A percentile compares a stretch with the other conserved stretches of the same genome.
Conservation (phyloP, 92 coral and sea anemone species). For the Phenganax marumi region DNA sequence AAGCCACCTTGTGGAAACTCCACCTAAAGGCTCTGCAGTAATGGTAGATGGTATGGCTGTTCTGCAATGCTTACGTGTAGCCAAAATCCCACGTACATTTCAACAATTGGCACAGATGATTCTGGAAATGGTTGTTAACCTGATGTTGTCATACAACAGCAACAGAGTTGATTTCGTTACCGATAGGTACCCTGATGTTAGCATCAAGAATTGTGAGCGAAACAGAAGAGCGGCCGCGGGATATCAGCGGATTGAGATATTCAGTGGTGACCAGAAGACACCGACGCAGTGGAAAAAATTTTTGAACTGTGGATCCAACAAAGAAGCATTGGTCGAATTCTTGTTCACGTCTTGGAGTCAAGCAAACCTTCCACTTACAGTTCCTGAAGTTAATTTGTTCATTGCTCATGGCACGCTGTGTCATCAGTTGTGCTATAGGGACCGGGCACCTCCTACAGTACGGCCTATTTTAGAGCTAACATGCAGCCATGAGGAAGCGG, state of each 20-base stretch:
- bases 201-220: too few relatives aligned
- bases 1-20: constrained; percentile 1
- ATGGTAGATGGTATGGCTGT: constrained; percentile 8
- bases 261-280: too few relatives aligned
- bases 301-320: too few relatives aligned
- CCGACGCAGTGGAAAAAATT: too few relatives aligned
- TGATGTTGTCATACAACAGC: constrained; percentile 7
- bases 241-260: too few relatives aligned
- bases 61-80: constrained; percentile 8
- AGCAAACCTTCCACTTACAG: too few relatives aligned
- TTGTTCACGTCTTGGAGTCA: too few relatives aligned
- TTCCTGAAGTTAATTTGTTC: too few relatives aligned
- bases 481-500: constrained; percentile 10
- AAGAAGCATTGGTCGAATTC: too few relatives aligned
- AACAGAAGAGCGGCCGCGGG: too few relatives aligned
- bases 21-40: constrained; percentile 5
- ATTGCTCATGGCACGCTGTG: too few relatives aligned
- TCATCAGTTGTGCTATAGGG: too few relatives aligned
- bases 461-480: constrained; percentile 8
- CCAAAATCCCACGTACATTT: constrained; percentile 7
- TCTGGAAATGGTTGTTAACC: not conserved
- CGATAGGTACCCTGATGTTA: constrained; percentile 4
- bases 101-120: constrained; percentile 4
- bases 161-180: constrained; percentile 1
- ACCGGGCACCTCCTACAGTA: constrained; percentile 2